Conservation (phyloP, 2,797 vertebrate species). For the Neomorphus geoffroyi region DNA sequence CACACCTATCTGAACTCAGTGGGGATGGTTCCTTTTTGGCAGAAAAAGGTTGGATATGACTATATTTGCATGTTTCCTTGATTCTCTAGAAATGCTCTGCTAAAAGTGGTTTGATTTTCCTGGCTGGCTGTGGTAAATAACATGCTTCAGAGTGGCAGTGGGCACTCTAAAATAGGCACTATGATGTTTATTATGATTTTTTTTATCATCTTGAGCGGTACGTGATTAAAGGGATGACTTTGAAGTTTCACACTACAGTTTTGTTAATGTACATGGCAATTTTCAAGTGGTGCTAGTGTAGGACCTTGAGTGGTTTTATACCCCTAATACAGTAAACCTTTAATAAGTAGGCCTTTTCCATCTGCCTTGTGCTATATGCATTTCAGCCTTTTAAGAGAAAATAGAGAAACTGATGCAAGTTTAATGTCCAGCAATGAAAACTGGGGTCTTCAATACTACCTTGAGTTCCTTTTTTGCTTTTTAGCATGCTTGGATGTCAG, state of each 20-base stretch:
- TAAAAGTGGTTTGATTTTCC: background rate
- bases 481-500: background rate
- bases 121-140: background rate
- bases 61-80: background rate
- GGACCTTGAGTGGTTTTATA: background rate
- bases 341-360: background rate
- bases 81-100: background rate
- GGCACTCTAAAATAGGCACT: slow-evolving; percentile 12
- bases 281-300: slow-evolving; percentile 14
- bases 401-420: background rate
- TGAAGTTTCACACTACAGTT: background rate
- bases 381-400: background rate
- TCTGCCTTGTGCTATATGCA: background rate
- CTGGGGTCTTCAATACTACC: background rate
- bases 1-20: background rate
- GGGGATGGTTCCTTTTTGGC: background rate
- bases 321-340: background rate
- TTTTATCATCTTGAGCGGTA: background rate
- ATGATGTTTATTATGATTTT: slow-evolving; percentile 4
- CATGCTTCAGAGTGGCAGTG: background rate
- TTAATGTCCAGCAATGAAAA: background rate
- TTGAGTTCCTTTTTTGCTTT: background rate
- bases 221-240: slow-evolving; percentile 42
- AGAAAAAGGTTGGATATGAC: background rate
- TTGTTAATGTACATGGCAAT: slow-evolving; percentile 26